These are phyloP conservation scores for Crossaster papposus DNA, from an alignment of 53 echinoderm and acorn worm genomes.

Conservation along the genomic window DNA sequence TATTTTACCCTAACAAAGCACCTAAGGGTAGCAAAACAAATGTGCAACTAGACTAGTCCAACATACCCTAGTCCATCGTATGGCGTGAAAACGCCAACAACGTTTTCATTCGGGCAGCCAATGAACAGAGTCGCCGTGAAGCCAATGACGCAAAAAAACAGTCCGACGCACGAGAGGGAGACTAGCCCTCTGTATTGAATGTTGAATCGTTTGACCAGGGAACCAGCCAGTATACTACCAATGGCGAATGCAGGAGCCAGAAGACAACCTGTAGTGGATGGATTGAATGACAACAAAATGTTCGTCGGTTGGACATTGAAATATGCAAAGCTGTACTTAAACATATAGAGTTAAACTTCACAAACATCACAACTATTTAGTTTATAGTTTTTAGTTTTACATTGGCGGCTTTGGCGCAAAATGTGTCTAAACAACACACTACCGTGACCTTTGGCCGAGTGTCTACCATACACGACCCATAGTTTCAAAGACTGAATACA, in stretches of 20 bases:
- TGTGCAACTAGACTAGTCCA: neutral
- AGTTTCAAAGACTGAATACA: too few relatives aligned
- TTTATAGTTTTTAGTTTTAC: too few relatives aligned
- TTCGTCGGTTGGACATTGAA: neutral
- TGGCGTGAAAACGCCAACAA: slow-evolving; percentile 17
- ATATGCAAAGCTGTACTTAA: too few relatives aligned
- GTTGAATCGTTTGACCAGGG: slow-evolving; percentile 19
- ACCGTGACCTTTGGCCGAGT: too few relatives aligned
- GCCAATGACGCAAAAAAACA: neutral
- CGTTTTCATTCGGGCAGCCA: slow-evolving; percentile 11
- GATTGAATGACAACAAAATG: neutral
- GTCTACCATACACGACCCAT: too few relatives aligned
- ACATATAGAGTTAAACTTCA: too few relatives aligned
- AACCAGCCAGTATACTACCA: slow-evolving; percentile 2
- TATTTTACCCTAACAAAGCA: too few relatives aligned
- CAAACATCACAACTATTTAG: too few relatives aligned
- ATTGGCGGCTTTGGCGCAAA: too few relatives aligned
- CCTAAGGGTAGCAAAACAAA: too few relatives aligned
- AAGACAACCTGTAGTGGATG: slow-evolving; percentile 4
- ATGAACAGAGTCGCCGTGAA: neutral
- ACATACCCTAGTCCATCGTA: neutral
- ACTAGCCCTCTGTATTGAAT: slow-evolving; percentile 27
- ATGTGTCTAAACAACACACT: too few relatives aligned
- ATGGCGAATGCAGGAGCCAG: slow-evolving; percentile 32
- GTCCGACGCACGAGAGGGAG: slow-evolving; percentile 29